Evolutionary conservation across 2,797 vertebrate species (phyloP), one percentile per base, ranked within the genome.

Genomic region (Paedocypris micromegethes): DNA sequence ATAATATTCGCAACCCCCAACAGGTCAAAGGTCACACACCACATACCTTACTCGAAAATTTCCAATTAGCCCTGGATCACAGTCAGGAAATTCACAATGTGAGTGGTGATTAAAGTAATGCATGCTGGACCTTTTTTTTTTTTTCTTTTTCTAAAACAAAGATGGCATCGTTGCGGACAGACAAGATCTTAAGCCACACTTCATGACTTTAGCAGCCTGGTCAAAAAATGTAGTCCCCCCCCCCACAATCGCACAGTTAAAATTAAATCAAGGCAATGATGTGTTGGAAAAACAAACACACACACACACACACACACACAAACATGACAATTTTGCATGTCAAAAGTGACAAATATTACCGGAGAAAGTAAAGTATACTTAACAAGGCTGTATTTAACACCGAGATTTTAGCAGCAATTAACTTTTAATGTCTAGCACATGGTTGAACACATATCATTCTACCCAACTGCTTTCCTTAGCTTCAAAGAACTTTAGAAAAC

Each of bases 351-450:
- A 83, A 84, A 90, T 89, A 85, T 90, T 85, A 82, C 76, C 76
- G 80, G 81, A 86, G 85, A 90, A 86, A 88, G 86, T 88, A 88
- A 89, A 89, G 85, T 82, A 83, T 76, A 84, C 83, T 82, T 87
- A 89, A 89, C 85, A 84, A 88, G 86, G 81, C 78, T 78, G 84
- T 68, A 80, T 83, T 88, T 86, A 90, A 88, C 83, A 84, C 75
- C 2, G 72, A 62, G 78, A 83, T 88, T 88, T 90, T 87, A 88
- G 83, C 84, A 85, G 83, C 80, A 90, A 90, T 90, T 89, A 89
- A 85, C 83, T 79, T 84, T 81, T 90, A 90, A 90, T 90, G 88
- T 73, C 68, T 85, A 87, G 86, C 90, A 91, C 83, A 90, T 90
- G 88, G 83, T 78, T 74, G 68, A 82, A 85, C 83, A 86, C 73